Evolutionary conservation across 2,888 invertebrate genomes (phyloP).

Genomic region (Poecilobothrus nobilitatus): DNA sequence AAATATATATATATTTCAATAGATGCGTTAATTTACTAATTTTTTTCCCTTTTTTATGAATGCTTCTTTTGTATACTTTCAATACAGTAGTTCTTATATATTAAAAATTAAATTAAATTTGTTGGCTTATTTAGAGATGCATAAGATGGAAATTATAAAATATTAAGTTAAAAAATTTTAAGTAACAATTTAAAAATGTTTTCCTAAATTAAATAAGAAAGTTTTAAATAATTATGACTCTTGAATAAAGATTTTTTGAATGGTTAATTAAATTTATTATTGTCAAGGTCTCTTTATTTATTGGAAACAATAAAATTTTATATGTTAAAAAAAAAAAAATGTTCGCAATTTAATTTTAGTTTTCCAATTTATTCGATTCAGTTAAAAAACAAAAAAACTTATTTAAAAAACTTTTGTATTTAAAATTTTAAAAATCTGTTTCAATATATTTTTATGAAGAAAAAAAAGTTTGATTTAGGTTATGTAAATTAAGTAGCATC

Average conservation of each 20-base stretch:
- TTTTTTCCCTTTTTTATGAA: neutral
- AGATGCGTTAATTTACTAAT: neutral
- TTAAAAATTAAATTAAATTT: neutral
- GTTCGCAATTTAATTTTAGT: too few species aligned
- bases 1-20: neutral
- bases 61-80: neutral
- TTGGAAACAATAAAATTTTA: neutral
- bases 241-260: too few species aligned
- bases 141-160: neutral
- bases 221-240: neutral
- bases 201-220: neutral
- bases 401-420: too few species aligned
- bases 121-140: neutral
- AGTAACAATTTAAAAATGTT: neutral
- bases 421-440: too few species aligned
- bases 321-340: neutral
- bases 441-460: too few species aligned
- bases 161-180: neutral
- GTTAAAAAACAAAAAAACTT: too few species aligned
- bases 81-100: neutral
- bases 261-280: neutral
- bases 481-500: neutral
- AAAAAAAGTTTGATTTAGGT: too few species aligned
- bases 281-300: neutral
- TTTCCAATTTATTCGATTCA: too few species aligned